Base-by-base conservation (phyloP, 2,113 vertebrate species). In the Ctenodactylus gundi region DNA sequence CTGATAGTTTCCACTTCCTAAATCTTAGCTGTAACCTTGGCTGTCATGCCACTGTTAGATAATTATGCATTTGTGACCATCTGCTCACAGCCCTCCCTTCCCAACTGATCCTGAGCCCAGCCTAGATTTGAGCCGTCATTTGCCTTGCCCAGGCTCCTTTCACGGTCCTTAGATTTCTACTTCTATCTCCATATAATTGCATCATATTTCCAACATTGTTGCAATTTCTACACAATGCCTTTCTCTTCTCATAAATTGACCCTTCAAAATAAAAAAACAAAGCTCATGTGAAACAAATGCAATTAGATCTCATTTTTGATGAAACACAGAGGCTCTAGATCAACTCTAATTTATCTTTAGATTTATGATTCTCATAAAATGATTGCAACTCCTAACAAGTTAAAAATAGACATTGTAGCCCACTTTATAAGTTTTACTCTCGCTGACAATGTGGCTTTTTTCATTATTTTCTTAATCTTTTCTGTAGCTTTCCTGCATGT, bases 331-430 rank as follows among this genome's bases (percentile, higher is more conserved):
- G 34, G 8, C 12, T 17, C 4, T 18, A 65, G n/a, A 64, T 82
- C 23, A 36, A 83, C n/a, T 82, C 53, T 82, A 23, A 88, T 73
- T 82, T 77, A 91, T 89, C 20, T 21, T 86, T 67, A 93, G 83
- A 82, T 86, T 84, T 21, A 13, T 31, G 86, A 81, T 82, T 34
- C 3, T 25, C 6, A n/a, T 57, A 75, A 82, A 91, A 78, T 44
- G 1, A 14, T 21, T 13, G 31, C 1, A 94, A 44, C 70, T 82
- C 7, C 23, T 83, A 7, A 57, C 51, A 81, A 41, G 53, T 60
- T 85, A 77, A 58, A 7, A 65, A 44, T 53, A 18, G 2, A 39
- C 55, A 85, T n/a, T 23, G n/a, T 27, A 82, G 13, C 4, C 14
- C 41, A 67, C 53, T 4, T 83, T 67, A 68, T 0, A 81, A n/a